A percentile compares a stretch with the other conserved stretches of the same genome.
These are phyloP conservation scores for Terrapene triunguis DNA, from an alignment of 2,113 vertebrate genomes.

Conservation along the genomic window DNA sequence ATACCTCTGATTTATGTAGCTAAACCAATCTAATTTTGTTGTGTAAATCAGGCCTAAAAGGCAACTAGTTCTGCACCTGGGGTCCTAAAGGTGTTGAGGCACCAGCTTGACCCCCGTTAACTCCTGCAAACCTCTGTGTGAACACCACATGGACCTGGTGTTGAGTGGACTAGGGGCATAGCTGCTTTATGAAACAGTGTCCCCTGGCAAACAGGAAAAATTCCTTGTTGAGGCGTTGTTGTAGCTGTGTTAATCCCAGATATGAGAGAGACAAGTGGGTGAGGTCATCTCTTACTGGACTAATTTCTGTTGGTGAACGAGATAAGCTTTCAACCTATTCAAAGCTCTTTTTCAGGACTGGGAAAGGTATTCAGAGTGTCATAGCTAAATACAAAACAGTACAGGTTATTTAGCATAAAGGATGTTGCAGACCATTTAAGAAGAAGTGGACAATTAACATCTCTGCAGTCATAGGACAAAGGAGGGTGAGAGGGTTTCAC, in stretches of 20 bases:
- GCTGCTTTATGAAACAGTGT: not conserved
- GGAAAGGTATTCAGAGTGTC: not conserved
- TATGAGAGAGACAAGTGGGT: not conserved
- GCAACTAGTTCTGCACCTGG: not conserved
- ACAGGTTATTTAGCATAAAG: not conserved
- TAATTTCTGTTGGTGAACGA: not conserved
- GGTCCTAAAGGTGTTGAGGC: not conserved
- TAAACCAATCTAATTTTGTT: not conserved
- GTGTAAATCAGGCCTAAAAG: not conserved
- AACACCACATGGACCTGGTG: not conserved
- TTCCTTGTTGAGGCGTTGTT: not conserved
- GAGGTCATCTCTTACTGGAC: not conserved
- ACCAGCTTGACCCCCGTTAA: not conserved
- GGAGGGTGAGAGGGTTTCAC: not conserved
- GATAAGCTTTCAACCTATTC: not conserved
- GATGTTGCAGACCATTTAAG: not conserved
- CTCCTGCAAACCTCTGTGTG: not conserved
- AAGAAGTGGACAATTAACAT: not conserved
- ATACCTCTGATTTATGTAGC: not conserved
- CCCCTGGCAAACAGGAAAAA: rapidly evolving
- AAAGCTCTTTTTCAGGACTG: not conserved
- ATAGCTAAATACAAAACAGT: not conserved
- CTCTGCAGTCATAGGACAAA: not conserved
- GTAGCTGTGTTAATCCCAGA: not conserved
- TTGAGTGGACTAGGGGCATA: not conserved